phyloP scores from a whole-genome alignment of 2,113 vertebrate genomes.

The Pristiophorus japonicus region DNA sequence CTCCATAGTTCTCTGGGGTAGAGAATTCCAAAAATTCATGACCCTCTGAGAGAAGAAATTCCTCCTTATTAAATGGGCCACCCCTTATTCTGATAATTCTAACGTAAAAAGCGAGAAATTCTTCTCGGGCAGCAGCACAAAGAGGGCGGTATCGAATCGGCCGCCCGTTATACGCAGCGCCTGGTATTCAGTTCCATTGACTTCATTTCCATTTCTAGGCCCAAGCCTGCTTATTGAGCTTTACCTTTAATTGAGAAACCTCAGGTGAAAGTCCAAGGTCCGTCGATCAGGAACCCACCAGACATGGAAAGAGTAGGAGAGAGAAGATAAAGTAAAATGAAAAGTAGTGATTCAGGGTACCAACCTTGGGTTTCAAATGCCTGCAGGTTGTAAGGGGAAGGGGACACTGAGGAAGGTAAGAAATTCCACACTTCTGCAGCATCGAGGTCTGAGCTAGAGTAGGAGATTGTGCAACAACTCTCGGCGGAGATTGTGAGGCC shows the following conservation, averaged over 20 bases:
- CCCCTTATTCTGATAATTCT: no score
- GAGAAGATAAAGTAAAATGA: neutral
- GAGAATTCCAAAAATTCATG: no score
- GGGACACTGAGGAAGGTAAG: neutral
- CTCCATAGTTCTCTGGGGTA: no score
- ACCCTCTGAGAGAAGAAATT: no score
- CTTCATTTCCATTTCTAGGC: no score
- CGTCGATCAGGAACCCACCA: neutral
- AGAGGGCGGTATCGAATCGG: no score
- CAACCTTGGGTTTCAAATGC: neutral
- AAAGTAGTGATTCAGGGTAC: neutral
- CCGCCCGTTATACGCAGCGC: no score
- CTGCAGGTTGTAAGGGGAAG: neutral
- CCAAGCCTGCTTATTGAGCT: neutral
- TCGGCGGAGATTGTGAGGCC: neutral
- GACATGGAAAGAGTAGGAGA: neutral
- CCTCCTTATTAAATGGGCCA: no score
- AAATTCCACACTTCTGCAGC: neutral
- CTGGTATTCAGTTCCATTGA: no score
- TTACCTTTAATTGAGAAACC: neutral
- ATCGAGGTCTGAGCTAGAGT: neutral
- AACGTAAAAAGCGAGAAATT: neutral
- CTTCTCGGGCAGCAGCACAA: no score
- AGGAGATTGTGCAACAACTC: neutral
- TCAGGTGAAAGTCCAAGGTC: neutral